phyloP scores from a whole-genome alignment of 2,113 vertebrate species.

The mouse (Mus musculus) region GRCm39 chr2:35525501-35526000 shows the following conservation, averaged over 20 bases:
- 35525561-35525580: not conserved
- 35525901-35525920: not conserved
- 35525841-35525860: not conserved
- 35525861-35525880: not conserved
- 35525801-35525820: not conserved
- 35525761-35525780: not conserved
- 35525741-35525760: not conserved
- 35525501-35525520: not conserved
- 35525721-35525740: not conserved
- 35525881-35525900: not conserved
- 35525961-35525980: not conserved
- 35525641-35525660: not conserved
- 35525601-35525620: not conserved
- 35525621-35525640: not conserved
- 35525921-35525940: not conserved
- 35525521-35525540: not conserved
- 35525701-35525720: not conserved
- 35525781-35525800: not conserved
- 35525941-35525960: not conserved
- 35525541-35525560: not conserved
- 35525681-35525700: not conserved
- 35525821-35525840: not conserved
- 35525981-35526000: not conserved
- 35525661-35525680: not conserved
- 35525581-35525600: not conserved